Base-by-base conservation (phyloP, 2,797 vertebrate species). In the Pempheris klunzingeri region DNA sequence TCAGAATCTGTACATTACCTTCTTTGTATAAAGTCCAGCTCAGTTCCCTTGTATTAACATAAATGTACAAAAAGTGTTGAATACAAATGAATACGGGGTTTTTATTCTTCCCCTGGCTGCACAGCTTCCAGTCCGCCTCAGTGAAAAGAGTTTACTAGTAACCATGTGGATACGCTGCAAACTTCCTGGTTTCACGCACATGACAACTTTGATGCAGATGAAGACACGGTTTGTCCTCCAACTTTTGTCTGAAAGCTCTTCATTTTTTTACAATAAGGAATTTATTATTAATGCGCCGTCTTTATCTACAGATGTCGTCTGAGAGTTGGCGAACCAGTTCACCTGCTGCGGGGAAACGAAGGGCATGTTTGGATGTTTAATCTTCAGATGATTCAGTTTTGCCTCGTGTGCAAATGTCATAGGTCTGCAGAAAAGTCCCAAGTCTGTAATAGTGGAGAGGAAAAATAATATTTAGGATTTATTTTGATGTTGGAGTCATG, bases 261-360 rank as follows among this genome's bases (percentile, higher is more conserved):
- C 0, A 7, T n/a, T 24, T 5, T 7, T 20, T 28, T 32, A 5
- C 24, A 26, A 4, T 1, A 3, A 34, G 4, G 2, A 8, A 24
- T 63, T 38, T 7, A 17, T 28, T 7, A 17, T 28, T 28, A 4
- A 24, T 36, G n/a, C 46, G 5, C 66, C 46, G 5, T 71, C 5
- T 9, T 52, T 43, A 13, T 73, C 15, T 74, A 24, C 24, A 54
- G 78, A 38, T 53, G 5, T 54, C 10, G 7, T 17, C 8, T 2
- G 50, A 28, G 34, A 17, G 58, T 32, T 28, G 49, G 46, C 43
- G 52, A 71, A 38, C 12, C n/a, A 26, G 22, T 36, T 46, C 3
- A 17, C 34, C 53, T 44, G 22, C 22, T 11, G 44, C 52, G 2
- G 43, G 3, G 17, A 55, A 32, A 30, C 0, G 30, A 22, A 17